phyloP scores from a whole-genome alignment of 2,113 vertebrate species.

The Himantopus leucocephalus region DNA sequence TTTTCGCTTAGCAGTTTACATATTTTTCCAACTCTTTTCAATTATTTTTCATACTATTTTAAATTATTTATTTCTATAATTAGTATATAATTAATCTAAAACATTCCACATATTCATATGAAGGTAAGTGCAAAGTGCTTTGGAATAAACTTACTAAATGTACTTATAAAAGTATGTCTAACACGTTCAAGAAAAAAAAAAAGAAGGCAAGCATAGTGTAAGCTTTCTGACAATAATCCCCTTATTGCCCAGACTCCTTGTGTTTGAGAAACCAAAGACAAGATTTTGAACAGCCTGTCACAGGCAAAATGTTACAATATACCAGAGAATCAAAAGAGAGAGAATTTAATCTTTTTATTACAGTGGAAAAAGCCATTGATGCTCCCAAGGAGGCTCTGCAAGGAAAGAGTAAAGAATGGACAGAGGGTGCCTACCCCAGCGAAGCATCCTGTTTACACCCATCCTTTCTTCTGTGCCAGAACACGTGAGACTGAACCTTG shows the following conservation, averaged over 20 bases:
- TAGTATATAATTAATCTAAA: neutral
- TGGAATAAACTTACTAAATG: neutral
- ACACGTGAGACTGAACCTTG: neutral
- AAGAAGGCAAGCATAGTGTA: neutral
- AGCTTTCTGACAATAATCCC: constrained; percentile 4
- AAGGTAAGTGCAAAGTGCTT: neutral
- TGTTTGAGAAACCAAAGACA: neutral
- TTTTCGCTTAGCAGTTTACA: neutral
- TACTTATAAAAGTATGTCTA: neutral
- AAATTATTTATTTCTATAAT: neutral
- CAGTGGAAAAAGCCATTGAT: neutral
- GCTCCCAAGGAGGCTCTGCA: neutral
- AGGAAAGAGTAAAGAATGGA: neutral
- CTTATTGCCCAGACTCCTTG: neutral
- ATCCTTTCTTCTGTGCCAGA: neutral
- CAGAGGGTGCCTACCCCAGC: neutral
- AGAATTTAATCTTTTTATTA: neutral
- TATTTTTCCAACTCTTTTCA: neutral
- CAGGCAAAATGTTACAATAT: neutral
- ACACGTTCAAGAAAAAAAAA: neutral
- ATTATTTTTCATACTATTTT: neutral
- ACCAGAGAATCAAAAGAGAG: neutral
- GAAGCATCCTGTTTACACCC: neutral
- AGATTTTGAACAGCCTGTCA: neutral
- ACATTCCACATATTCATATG: neutral